Evolutionary conservation across 2,113 vertebrate species (phyloP).

Genomic region (Notiomystis cincta): DNA sequence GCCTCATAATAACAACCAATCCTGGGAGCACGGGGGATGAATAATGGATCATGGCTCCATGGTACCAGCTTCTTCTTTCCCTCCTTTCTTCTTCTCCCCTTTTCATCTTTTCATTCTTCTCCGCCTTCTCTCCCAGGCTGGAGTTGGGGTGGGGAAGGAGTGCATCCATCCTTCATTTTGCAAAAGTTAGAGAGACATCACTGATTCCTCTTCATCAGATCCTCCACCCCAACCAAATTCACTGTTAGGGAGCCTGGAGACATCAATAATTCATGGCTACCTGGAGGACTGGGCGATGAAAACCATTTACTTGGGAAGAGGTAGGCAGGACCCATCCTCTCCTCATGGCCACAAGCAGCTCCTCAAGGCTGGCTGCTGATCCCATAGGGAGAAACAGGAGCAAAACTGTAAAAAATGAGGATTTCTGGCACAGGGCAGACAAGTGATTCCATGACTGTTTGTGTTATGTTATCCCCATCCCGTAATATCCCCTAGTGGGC

Average conservation of each 20-base stretch:
- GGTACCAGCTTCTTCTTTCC: slow-evolving; percentile 26
- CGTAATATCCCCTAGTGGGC: not conserved
- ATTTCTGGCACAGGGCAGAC: not conserved
- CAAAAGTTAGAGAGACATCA: slow-evolving; percentile 61
- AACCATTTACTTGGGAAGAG: slow-evolving; percentile 72
- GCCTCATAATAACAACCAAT: slow-evolving; percentile 50
- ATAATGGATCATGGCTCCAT: slow-evolving; percentile 64
- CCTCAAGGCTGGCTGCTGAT: not conserved
- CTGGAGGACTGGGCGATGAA: slow-evolving; percentile 71
- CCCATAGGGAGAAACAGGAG: not conserved
- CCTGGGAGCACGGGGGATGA: slow-evolving; percentile 49
- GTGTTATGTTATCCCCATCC: not conserved
- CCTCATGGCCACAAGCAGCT: not conserved
- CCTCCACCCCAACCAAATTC: slow-evolving; percentile 67
- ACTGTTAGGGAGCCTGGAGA: slow-evolving; percentile 78
- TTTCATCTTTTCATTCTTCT: slow-evolving; percentile 39
- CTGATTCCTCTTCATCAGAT: slow-evolving; percentile 77
- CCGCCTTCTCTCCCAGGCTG: not conserved
- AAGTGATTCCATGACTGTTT: not conserved
- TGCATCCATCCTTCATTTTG: slow-evolving; percentile 3
- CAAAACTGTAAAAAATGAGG: not conserved
- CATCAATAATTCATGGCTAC: slow-evolving; percentile 85
- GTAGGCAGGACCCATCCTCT: slow-evolving; percentile 71
- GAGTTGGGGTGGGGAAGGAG: slow-evolving; percentile 33
- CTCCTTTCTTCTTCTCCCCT: slow-evolving; percentile 33